Conservation (phyloP, 2,888 invertebrate species). For the Rhabditoides inermis region DNA sequence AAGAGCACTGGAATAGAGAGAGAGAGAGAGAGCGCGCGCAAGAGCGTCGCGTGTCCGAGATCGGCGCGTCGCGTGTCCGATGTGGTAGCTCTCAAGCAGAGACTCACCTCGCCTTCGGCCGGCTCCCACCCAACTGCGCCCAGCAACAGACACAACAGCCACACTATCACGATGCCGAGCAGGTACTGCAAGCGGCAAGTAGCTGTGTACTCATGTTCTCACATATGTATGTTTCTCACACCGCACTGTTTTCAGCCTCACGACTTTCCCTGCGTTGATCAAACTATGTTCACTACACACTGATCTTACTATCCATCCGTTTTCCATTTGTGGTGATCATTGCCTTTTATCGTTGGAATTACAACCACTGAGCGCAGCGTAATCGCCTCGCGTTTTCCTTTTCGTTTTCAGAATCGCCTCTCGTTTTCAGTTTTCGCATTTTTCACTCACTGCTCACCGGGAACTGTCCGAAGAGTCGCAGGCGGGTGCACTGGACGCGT, state of each 20-base stretch:
- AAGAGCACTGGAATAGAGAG: too few species aligned
- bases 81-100: background rate
- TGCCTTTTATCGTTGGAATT: background rate
- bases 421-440: background rate
- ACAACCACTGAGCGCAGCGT: background rate
- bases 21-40: too few species aligned
- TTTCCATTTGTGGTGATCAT: background rate
- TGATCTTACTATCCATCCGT: too few species aligned
- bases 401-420: background rate
- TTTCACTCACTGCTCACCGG: constrained; percentile 19
- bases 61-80: too few species aligned
- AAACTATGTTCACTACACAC: too few species aligned
- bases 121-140: constrained; percentile 30
- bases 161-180: constrained; percentile 32
- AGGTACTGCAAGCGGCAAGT: constrained; percentile 25
- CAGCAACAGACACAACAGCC: constrained; percentile 33
- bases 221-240: background rate
- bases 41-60: too few species aligned
- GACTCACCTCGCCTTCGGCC: background rate
- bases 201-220: background rate
- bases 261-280: background rate
- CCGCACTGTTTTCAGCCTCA: background rate
- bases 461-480: constrained; percentile 37
- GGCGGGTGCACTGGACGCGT: constrained; percentile 11
- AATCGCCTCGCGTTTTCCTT: background rate